Evolutionary conservation across 1,140 invertebrate species (phyloP).

Genomic region (Macrobrachium rosenbergii): DNA sequence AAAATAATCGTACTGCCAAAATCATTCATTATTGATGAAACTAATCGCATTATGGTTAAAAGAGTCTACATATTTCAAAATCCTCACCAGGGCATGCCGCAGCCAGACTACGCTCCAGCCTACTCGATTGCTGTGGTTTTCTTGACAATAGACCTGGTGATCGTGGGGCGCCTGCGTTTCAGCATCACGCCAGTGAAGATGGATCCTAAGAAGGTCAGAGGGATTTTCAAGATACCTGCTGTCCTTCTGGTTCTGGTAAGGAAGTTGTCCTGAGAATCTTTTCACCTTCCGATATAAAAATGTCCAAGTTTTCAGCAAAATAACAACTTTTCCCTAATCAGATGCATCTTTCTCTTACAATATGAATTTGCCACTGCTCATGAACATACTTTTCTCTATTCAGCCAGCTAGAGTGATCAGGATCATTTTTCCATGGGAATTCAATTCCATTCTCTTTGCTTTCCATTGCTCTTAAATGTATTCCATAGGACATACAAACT

Average conservation of each 20-base stretch:
- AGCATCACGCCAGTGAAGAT: constrained; percentile 6
- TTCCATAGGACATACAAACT: no score
- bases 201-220: not conserved
- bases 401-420: no score
- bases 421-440: no score
- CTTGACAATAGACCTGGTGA: constrained; percentile 27
- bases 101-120: constrained; percentile 44
- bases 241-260: constrained; percentile 47
- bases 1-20: not conserved
- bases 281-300: not conserved
- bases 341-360: no score
- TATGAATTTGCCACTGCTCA: no score
- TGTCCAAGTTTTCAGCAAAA: no score
- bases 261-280: not conserved
- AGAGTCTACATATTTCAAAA: not conserved
- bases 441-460: no score
- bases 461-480: no score
- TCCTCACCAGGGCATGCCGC: not conserved
- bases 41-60: not conserved
- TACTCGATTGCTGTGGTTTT: constrained; percentile 39
- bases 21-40: not conserved
- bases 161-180: constrained; percentile 28
- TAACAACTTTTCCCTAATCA: no score
- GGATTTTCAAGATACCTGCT: constrained; percentile 9
- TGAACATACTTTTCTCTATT: no score